phyloP scores from a whole-genome alignment of 2,113 vertebrate species.

The Zeus faber region DNA sequence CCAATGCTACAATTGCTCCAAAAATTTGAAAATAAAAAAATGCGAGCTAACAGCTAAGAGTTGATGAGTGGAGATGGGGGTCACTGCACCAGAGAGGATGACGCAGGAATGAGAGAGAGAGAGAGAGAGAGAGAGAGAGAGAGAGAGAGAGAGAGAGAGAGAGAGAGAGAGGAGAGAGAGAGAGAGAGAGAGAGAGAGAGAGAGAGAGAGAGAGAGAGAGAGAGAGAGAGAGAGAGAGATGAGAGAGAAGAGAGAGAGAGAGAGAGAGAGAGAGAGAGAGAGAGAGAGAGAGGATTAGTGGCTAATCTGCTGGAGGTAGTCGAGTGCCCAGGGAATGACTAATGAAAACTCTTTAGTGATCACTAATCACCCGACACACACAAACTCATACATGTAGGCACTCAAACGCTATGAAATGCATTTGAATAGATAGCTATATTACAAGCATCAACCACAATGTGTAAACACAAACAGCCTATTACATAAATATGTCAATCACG shows the following conservation, averaged over 20 bases:
- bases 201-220: conserved; percentile 43
- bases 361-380: conserved; percentile 60
- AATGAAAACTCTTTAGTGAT: conserved; percentile 74
- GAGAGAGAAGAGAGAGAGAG: conserved; percentile 20
- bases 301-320: conserved; percentile 72
- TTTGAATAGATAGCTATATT: conserved; percentile 9
- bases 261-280: conserved; percentile 16
- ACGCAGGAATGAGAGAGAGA: neutral
- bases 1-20: no score
- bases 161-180: conserved; percentile 1
- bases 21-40: no score
- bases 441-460: no score
- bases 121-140: neutral
- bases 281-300: conserved; percentile 64
- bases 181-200: conserved; percentile 20
- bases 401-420: conserved; percentile 11
- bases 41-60: no score
- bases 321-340: conserved; percentile 61
- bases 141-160: neutral
- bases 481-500: no score
- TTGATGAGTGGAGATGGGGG: no score
- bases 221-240: conserved; percentile 52
- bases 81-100: neutral
- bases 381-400: conserved; percentile 16
- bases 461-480: no score